Base-by-base conservation (phyloP, 2,797 vertebrate species). In the Gymnoscopelus microlampas region DNA sequence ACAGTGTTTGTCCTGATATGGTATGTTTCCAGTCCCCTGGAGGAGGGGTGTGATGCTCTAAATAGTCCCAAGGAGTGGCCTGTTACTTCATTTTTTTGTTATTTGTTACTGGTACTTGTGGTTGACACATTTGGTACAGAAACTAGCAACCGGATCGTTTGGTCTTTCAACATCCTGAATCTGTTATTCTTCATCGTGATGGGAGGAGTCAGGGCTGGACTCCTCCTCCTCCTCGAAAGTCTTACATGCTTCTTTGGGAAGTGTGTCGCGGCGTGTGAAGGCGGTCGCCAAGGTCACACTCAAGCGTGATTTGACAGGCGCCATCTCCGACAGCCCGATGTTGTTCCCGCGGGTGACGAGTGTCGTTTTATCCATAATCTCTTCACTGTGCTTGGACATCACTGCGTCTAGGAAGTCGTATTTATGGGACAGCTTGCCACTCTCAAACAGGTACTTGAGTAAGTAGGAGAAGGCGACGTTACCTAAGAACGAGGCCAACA, bases 301-400 rank as follows among this genome's bases (percentile, higher is more conserved):
- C 71, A 97, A 94, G 10, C 96, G 93, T 3, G 96, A 96, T 59
- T 96, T 97, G 77, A 97, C 96, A 0, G 96, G 94, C 19, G 93
- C 94, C 76, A 99, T 93, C 92, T 99, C 98, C 0, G 97, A 95
- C 82, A 99, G 84, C 64, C 86, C 92, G 55, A 96, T 96, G 85
- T 97, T 96, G 89, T 98, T 99, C 90, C 96, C 93, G 53, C 93
- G 95, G 88, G 94, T 95, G 77, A 99, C 97, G 70, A 99, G 94
- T 29, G 96, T 96, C 0, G 97, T 96, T 92, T 96, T 99, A 91
- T 99, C 97, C 97, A 99, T 98, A 74, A 97, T 97, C 89, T 99
- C 97, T 9, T 94, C 94, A 51, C 97, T 99, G 92, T 98, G 92
- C 79, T 93, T 96, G 71, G 97, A 95, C 74, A 99, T 94, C 73